Percentiles rank a stretch among this genome's conserved stretches.
These are phyloP conservation scores for Rhincodon typus DNA, from an alignment of 2,797 vertebrate species.

Conservation along the genomic window DNA sequence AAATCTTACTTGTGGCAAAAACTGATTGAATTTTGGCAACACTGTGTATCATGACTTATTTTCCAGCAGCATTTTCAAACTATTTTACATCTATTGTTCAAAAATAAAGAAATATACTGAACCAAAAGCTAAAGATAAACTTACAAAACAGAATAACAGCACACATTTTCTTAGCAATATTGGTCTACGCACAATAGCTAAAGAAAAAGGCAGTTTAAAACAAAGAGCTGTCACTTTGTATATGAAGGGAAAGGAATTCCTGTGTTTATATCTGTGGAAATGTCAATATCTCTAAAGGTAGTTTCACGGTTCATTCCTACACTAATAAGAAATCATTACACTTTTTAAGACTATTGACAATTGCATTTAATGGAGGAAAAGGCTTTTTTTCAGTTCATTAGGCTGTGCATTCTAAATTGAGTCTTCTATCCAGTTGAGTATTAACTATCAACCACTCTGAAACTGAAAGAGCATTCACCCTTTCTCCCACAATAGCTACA, in stretches of 20 bases:
- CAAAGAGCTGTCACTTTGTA: slow-evolving; percentile 53
- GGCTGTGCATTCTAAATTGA: slow-evolving; percentile 65
- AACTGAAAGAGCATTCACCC: slow-evolving; percentile 20
- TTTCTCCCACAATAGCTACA: neutral
- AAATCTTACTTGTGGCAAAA: neutral
- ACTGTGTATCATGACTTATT: neutral
- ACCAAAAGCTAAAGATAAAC: neutral
- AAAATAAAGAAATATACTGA: neutral
- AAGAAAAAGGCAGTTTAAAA: slow-evolving; percentile 53
- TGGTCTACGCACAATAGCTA: neutral
- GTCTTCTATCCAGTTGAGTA: slow-evolving; percentile 57
- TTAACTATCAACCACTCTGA: slow-evolving; percentile 54
- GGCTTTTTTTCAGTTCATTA: slow-evolving; percentile 61
- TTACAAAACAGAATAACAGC: neutral
- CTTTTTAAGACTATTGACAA: slow-evolving; percentile 62
- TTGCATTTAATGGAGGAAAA: slow-evolving; percentile 61
- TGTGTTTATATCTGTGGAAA: slow-evolving; percentile 62
- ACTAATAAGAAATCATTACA: slow-evolving; percentile 66
- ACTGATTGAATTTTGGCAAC: neutral
- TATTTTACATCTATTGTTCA: neutral
- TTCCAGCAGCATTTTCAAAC: neutral
- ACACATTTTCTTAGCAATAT: neutral
- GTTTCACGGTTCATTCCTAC: slow-evolving; percentile 67
- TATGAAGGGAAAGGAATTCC: slow-evolving; percentile 53
- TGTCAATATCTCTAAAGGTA: slow-evolving; percentile 72